These are phyloP conservation scores for Plumapathes pennacea DNA, from an alignment of 92 coral and sea anemone genomes.

Conservation along the genomic window DNA sequence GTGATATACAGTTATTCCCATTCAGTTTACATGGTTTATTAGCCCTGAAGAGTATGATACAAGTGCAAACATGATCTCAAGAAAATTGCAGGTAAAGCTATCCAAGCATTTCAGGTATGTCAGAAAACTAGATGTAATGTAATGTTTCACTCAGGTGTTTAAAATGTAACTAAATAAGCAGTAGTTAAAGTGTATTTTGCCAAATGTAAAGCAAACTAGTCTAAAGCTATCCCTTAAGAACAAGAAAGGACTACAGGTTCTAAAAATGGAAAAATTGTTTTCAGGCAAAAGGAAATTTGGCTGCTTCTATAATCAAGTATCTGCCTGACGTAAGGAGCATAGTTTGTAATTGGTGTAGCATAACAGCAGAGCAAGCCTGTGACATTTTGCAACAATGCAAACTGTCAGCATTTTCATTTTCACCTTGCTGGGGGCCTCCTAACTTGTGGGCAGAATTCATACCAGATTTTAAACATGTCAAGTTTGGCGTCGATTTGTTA, in stretches of 20 bases:
- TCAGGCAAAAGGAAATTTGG: conserved; percentile 13
- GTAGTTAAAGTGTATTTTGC: too few relatives aligned
- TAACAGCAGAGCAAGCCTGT: conserved; percentile 13
- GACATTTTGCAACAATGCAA: conserved; percentile 17
- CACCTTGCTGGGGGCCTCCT: conserved; percentile 17
- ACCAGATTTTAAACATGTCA: conserved; percentile 9
- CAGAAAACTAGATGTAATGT: too few relatives aligned
- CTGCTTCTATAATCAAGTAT: conserved; percentile 3
- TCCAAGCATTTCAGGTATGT: too few relatives aligned
- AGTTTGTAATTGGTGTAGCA: conserved; percentile 8
- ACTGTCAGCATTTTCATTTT: conserved; percentile 11
- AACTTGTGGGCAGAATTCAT: conserved; percentile 10
- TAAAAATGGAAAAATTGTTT: conserved; percentile 11
- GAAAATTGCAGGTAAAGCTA: too few relatives aligned
- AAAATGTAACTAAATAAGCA: too few relatives aligned
- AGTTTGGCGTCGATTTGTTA: conserved; percentile 12
- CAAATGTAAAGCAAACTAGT: conserved; percentile 20
- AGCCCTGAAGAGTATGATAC: too few relatives aligned
- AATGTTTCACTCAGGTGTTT: too few relatives aligned
- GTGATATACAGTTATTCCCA: too few relatives aligned
- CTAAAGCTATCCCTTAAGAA: conserved; percentile 15
- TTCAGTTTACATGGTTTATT: too few relatives aligned
- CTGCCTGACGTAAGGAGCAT: conserved; percentile 4
- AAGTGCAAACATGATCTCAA: too few relatives aligned
- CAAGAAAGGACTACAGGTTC: conserved; percentile 20